Evolutionary conservation across 2,797 vertebrate genomes (phyloP).

Genomic region (Microctenopoma steveboyesi): DNA sequence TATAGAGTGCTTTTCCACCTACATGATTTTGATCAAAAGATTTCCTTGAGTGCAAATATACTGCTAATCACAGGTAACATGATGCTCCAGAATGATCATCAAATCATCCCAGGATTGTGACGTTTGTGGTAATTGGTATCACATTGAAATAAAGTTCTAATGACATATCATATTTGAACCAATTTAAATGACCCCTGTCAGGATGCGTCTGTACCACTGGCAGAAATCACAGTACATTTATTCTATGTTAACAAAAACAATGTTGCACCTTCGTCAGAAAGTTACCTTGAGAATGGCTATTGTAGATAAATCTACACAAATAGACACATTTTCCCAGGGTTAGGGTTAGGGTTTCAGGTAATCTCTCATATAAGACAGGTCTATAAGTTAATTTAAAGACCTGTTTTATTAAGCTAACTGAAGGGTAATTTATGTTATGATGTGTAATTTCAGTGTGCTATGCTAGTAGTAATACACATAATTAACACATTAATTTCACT

Average conservation of each 20-base stretch:
- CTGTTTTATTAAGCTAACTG: too few species aligned
- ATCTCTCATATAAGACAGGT: too few species aligned
- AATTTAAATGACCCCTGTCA: background rate
- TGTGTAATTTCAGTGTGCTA: too few species aligned
- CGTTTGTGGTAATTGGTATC: constrained; percentile 6
- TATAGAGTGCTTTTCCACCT: constrained; percentile 40
- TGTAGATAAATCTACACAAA: too few species aligned
- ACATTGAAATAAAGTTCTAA: constrained; percentile 4
- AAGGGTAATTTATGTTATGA: too few species aligned
- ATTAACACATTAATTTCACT: too few species aligned
- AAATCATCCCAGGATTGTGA: background rate
- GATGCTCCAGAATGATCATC: constrained; percentile 15
- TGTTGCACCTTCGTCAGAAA: too few species aligned
- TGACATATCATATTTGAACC: constrained; percentile 15
- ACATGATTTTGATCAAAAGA: constrained; percentile 18
- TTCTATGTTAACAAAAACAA: background rate
- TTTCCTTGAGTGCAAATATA: constrained; percentile 36
- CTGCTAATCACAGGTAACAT: constrained; percentile 19
- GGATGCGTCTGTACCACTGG: background rate
- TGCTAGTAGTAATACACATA: too few species aligned
- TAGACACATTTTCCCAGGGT: too few species aligned
- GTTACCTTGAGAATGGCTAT: background rate
- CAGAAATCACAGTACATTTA: too few species aligned
- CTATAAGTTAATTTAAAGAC: too few species aligned
- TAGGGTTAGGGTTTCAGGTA: too few species aligned